These are phyloP conservation scores for Morpho deidamia DNA, from an alignment of 2,888 invertebrate species.

Conservation along the genomic window DNA sequence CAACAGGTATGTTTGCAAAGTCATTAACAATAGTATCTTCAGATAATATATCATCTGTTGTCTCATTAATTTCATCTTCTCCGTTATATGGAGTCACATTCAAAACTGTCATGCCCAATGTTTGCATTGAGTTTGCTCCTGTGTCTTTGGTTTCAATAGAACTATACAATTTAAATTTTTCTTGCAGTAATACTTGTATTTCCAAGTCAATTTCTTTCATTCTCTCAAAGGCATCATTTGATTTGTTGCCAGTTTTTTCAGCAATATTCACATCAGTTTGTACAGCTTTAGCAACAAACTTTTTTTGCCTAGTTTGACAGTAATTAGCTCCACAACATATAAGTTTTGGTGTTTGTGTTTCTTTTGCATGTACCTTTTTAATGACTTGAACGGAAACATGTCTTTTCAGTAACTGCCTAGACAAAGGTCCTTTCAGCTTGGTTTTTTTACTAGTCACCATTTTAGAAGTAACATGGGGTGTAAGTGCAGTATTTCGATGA, in stretches of 20 bases:
- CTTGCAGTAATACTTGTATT: slow-evolving; percentile 75
- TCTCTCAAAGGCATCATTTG: slow-evolving; percentile 65
- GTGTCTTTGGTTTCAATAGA: slow-evolving; percentile 60
- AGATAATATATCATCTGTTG: slow-evolving; percentile 26
- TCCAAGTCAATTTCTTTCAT: slow-evolving; percentile 80
- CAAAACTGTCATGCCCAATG: slow-evolving; percentile 63
- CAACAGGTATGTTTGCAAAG: slow-evolving; percentile 60
- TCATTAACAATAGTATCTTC: slow-evolving; percentile 57
- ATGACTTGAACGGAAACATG: slow-evolving; percentile 42
- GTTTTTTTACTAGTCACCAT: slow-evolving; percentile 32
- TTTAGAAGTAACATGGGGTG: slow-evolving; percentile 31
- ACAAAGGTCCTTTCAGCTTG: slow-evolving; percentile 31
- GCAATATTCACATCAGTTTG: slow-evolving; percentile 46
- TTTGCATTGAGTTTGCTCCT: slow-evolving; percentile 42
- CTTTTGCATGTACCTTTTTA: slow-evolving; percentile 39
- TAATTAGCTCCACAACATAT: slow-evolving; percentile 29
- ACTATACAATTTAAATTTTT: slow-evolving; percentile 77
- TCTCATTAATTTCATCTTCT: slow-evolving; percentile 28
- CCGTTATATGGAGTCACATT: slow-evolving; percentile 44
- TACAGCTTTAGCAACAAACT: slow-evolving; percentile 30
- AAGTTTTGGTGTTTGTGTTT: slow-evolving; percentile 46
- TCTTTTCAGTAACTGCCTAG: slow-evolving; percentile 30
- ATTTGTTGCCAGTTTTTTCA: slow-evolving; percentile 31
- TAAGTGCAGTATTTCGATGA: slow-evolving; percentile 51
- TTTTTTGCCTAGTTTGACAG: slow-evolving; percentile 44